Conservation (phyloP, 2,113 vertebrate genomes). For the Chloropsis cyanopogon region DNA sequence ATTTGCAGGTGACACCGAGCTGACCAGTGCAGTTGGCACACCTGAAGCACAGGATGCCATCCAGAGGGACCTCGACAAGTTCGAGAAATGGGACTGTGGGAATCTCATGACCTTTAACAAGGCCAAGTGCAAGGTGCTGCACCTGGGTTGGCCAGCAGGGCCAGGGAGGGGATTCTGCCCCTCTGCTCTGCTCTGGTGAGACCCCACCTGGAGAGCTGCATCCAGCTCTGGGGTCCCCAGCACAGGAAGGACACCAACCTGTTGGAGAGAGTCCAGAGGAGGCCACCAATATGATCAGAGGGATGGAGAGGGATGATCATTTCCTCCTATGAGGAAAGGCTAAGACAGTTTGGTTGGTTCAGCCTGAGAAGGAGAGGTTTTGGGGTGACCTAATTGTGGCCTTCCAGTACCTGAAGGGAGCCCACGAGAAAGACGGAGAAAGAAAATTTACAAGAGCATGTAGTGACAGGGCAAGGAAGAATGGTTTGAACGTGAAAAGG, state of each 20-base stretch:
- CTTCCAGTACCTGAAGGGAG: not conserved
- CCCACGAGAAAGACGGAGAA: not conserved
- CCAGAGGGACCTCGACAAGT: not conserved
- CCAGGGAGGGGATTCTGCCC: not conserved
- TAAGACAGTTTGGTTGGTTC: not conserved
- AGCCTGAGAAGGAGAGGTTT: not conserved
- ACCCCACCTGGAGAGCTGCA: not conserved
- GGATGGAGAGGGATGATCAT: no score
- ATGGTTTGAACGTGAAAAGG: not conserved
- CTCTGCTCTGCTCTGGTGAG: not conserved
- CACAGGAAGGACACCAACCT: not conserved
- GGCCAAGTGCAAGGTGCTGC: not conserved
- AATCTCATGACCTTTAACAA: not conserved
- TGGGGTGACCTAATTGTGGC: not conserved
- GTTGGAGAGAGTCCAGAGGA: not conserved
- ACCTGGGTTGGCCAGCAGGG: not conserved
- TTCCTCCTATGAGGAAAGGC: not conserved
- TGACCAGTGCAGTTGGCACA: not conserved
- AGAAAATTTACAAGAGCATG: not conserved
- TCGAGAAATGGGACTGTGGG: not conserved
- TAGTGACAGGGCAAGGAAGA: not conserved
- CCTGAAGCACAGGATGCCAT: not conserved
- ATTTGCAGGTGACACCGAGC: not conserved
- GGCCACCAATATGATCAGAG: not conserved
- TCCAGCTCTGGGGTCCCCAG: not conserved